Base-by-base conservation (phyloP, 2,888 invertebrate genomes). In the Slavum lentiscoides region DNA sequence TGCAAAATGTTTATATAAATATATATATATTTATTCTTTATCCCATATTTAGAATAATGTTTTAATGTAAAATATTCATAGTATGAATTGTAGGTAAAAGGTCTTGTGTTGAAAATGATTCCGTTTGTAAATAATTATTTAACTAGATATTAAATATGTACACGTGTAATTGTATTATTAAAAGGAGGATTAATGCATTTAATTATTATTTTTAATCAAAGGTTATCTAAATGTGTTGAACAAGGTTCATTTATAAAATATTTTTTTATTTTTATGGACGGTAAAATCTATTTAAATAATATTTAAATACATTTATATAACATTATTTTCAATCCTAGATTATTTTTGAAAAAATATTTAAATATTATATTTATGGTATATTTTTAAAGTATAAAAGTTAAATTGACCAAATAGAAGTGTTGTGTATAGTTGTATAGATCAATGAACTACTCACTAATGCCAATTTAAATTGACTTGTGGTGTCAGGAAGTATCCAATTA, bases 401-500 rank as follows among this genome's bases (percentile, higher is more conserved):
- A 49, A 64, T 62, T 74, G 62, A 13, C 15, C 1, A 70, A 21
- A 37, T 70, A 55, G 19, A 39, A 21, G 58, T 19, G 43, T 5
- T 43, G 4, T 30, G 4, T 43, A 30, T 43, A 30, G 19, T 49
- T 62, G n/a, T 21, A 19, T 55, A 55, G 55, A 76, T 62, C 69
- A 77, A 62, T 70, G 69, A 53, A 77, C 69, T 53, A 53, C 62
- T 37, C 6, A 61, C 17, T 61, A 61, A 49, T 69, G 37, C 43
- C 53, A 13, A 59, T 59, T 77, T 77, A 70, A 77, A 77, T 77
- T 70, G 17, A 77, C 69, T 69, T 30, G 53, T 69, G 19, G 53
- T 62, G 21, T 62, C 77, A 77, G 77, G 77, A 77, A 70, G 23
- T 17, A 62, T 37, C 62, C 77, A 70, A 77, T 77, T 69, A 69